A percentile compares a stretch with the other conserved stretches of the same genome.
phyloP scores from a whole-genome alignment of 2,797 vertebrate genomes.

The Oreortyx pictus region DNA sequence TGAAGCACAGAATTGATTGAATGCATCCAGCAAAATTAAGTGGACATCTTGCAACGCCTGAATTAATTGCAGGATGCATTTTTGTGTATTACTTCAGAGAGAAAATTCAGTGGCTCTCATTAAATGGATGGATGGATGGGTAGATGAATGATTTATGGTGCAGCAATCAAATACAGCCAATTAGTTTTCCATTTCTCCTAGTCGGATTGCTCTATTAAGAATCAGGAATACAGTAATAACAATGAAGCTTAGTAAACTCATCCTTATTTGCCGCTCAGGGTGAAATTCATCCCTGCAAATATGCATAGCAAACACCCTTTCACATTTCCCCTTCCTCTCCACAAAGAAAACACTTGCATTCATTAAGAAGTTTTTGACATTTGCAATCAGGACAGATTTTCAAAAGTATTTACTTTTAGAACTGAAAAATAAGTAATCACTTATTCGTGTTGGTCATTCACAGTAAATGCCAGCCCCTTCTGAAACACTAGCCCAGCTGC shows the following conservation, averaged over 20 bases:
- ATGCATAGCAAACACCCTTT: neutral
- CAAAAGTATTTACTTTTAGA: slow-evolving; percentile 36
- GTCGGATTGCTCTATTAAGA: slow-evolving; percentile 61
- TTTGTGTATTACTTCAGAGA: slow-evolving; percentile 65
- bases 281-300: neutral
- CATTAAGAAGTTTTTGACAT: slow-evolving; percentile 27
- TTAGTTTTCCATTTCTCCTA: slow-evolving; percentile 69
- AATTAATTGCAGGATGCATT: slow-evolving; percentile 69
- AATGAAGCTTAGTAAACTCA: slow-evolving; percentile 26
- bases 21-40: slow-evolving; percentile 51
- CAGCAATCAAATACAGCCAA: slow-evolving; percentile 54
- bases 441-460: slow-evolving; percentile 30
- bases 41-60: slow-evolving; percentile 47
- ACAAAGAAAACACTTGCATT: neutral
- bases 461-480: neutral
- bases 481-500: neutral
- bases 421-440: slow-evolving; percentile 1
- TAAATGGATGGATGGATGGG: slow-evolving; percentile 35
- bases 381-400: slow-evolving; percentile 43
- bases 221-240: slow-evolving; percentile 23
- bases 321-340: neutral
- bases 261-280: neutral
- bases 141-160: slow-evolving; percentile 25
- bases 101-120: slow-evolving; percentile 62
- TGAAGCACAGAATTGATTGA: slow-evolving; percentile 62